These are phyloP conservation scores for Lycodopsis pacificus DNA, from an alignment of 2,797 vertebrate genomes.

Conservation along the genomic window DNA sequence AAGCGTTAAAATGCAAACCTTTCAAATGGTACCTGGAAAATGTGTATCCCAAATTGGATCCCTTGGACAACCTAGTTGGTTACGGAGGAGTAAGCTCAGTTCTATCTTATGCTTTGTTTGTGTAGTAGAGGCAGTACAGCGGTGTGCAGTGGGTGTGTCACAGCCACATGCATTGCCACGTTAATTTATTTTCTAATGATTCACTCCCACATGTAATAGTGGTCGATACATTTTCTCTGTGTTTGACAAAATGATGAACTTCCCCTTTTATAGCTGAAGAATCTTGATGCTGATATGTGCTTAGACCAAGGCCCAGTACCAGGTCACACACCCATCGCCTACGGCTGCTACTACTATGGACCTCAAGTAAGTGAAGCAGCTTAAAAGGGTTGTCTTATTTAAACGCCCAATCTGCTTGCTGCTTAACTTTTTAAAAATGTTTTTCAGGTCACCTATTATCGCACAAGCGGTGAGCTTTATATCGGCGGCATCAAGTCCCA, in stretches of 20 bases:
- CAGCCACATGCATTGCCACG: background rate
- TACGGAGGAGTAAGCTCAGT: constrained; percentile 76
- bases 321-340: constrained; percentile 78
- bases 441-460: constrained; percentile 64
- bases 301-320: constrained; percentile 81
- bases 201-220: background rate
- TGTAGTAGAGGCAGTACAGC: background rate
- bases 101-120: background rate
- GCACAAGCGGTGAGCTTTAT: constrained; percentile 73
- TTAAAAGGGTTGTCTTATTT: background rate
- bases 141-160: background rate
- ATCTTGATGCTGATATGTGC: constrained; percentile 66
- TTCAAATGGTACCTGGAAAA: constrained; percentile 89
- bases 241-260: background rate
- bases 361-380: constrained; percentile 70
- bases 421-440: background rate
- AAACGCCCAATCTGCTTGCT: background rate
- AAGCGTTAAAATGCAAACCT: constrained; percentile 85
- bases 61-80: constrained; percentile 67
- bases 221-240: background rate
- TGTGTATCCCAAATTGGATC: constrained; percentile 80
- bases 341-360: constrained; percentile 58
- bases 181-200: background rate
- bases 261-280: constrained; percentile 56
- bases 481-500: constrained; percentile 80